Percentiles rank a stretch among this genome's conserved stretches.
These are phyloP conservation scores for Tokudaia muenninki DNA, from an alignment of 2,797 vertebrate genomes.

Conservation along the genomic window DNA sequence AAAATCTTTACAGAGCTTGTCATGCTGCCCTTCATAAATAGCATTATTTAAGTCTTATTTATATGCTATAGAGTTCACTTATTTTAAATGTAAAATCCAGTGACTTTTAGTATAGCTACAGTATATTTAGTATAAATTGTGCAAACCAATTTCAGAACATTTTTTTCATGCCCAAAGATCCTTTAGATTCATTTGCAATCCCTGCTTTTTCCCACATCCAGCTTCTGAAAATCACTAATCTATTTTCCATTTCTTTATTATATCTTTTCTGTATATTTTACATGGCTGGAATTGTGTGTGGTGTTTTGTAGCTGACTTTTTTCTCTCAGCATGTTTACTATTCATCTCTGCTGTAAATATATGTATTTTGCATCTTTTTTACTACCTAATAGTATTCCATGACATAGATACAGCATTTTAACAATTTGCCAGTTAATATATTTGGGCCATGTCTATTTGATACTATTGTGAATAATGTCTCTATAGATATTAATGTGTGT, in stretches of 20 bases:
- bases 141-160: background rate
- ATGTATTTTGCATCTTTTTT: background rate
- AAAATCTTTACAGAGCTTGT: background rate
- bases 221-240: background rate
- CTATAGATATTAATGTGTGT: background rate
- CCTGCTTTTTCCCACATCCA: background rate
- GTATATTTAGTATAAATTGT: background rate
- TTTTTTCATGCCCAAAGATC: background rate
- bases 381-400: slow-evolving; percentile 4
- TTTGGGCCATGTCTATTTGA: background rate
- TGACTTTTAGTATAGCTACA: background rate
- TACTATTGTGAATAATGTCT: background rate
- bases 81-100: background rate
- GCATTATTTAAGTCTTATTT: background rate
- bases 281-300: background rate
- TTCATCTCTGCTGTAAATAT: background rate
- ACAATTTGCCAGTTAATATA: background rate
- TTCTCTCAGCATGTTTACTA: background rate
- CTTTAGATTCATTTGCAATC: background rate
- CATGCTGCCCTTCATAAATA: background rate
- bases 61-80: background rate
- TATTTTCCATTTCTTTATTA: background rate
- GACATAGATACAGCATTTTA: background rate
- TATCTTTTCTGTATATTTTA: background rate
- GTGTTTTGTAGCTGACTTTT: background rate